phyloP scores from a whole-genome alignment of 2,888 invertebrate species.

The Acronicta psi region DNA sequence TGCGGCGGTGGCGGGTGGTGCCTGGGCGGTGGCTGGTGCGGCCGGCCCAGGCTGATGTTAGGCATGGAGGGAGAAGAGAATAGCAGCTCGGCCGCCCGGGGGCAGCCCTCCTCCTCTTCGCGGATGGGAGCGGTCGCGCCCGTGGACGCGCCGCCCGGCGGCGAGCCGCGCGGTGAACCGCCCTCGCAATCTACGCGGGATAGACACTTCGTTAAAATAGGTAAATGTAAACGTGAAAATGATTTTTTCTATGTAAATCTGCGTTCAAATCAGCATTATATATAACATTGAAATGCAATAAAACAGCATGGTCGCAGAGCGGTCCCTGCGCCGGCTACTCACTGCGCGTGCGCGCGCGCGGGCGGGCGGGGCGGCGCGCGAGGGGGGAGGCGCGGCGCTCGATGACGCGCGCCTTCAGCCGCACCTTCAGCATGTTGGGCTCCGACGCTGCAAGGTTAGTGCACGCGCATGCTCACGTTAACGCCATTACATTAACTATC shows the following conservation, averaged over 20 bases:
- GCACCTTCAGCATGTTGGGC: slow-evolving; percentile 98
- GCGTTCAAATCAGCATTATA: too few relatives aligned
- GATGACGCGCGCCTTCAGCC: slow-evolving; percentile 97
- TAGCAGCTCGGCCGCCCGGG: slow-evolving; percentile 92
- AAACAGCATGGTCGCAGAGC: not conserved
- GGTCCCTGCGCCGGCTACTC: too few relatives aligned
- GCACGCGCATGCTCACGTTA: slow-evolving; percentile 72
- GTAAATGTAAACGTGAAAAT: too few relatives aligned
- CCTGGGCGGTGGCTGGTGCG: slow-evolving; percentile 91
- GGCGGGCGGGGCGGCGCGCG: slow-evolving; percentile 93
- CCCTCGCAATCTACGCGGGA: slow-evolving; percentile 77
- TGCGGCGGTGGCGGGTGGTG: slow-evolving; percentile 93
- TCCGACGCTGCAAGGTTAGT: slow-evolving; percentile 94
- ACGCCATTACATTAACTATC: slow-evolving; percentile 28
- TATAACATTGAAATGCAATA: slow-evolving; percentile 23
- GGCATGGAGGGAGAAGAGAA: slow-evolving; percentile 99
- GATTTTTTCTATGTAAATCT: too few relatives aligned
- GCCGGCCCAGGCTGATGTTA: slow-evolving; percentile 97
- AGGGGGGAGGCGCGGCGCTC: slow-evolving; percentile 98
- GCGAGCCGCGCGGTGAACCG: slow-evolving; percentile 90
- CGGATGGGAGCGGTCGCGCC: slow-evolving; percentile 92
- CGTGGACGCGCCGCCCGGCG: slow-evolving; percentile 87
- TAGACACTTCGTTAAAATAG: slow-evolving; percentile 4
- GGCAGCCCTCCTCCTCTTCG: slow-evolving; percentile 93
- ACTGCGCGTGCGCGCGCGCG: slow-evolving; percentile 91